These are phyloP conservation scores for Sinopyrophorus schimmeli DNA, from an alignment of 2,888 invertebrate genomes.

Conservation along the genomic window DNA sequence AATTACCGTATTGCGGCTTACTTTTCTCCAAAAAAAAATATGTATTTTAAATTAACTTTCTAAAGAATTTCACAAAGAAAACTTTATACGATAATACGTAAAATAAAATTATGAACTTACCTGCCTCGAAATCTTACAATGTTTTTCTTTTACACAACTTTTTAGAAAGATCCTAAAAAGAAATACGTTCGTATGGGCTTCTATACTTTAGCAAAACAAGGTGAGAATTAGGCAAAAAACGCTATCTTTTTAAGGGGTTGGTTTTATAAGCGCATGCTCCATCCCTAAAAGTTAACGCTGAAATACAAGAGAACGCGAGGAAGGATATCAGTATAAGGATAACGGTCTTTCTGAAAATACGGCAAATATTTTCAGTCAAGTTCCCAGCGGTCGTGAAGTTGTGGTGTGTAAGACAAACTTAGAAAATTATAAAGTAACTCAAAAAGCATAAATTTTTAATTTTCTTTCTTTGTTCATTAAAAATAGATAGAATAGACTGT, in stretches of 20 bases:
- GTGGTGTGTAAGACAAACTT: constrained; percentile 5
- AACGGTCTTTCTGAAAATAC: constrained; percentile 11
- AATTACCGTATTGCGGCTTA: no score
- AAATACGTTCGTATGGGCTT: constrained; percentile 30
- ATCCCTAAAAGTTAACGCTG: constrained; percentile 37
- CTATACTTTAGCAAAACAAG: constrained; percentile 38
- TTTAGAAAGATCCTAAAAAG: constrained; percentile 5
- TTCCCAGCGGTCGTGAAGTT: constrained; percentile 3
- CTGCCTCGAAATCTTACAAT: no score
- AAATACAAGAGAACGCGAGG: constrained; percentile 45
- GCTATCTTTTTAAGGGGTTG: constrained; percentile 33
- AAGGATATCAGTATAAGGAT: constrained; percentile 42
- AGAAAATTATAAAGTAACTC: no score
- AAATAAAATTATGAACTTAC: no score
- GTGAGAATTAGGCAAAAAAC: constrained; percentile 45
- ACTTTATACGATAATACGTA: no score
- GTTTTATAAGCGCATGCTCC: constrained; percentile 42
- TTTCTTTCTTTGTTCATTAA: no score
- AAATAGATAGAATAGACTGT: no score
- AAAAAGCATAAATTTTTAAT: no score
- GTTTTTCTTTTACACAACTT: no score
- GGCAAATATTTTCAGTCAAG: neutral
- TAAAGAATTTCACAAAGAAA: no score
- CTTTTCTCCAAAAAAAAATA: no score
- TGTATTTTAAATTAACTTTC: no score